phyloP scores from a whole-genome alignment of 2,113 vertebrate species.

The Piprites chloris region DNA sequence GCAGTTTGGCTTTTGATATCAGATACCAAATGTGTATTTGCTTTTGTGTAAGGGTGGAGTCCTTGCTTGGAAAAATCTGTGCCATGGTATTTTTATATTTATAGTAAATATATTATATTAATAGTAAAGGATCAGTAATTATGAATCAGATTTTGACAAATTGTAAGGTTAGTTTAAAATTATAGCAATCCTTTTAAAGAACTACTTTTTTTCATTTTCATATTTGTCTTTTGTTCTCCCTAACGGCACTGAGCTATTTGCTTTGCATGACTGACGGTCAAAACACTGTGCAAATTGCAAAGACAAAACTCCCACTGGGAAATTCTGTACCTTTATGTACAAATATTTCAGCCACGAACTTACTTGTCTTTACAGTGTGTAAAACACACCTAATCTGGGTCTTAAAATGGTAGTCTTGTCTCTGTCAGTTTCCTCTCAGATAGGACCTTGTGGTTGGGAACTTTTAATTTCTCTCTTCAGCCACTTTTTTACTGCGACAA shows the following conservation, averaged over 20 bases:
- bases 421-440: not conserved
- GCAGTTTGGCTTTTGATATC: not conserved
- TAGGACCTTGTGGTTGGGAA: not conserved
- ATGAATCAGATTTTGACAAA: not conserved
- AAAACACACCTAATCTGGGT: not conserved
- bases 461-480: not conserved
- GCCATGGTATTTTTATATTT: not conserved
- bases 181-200: not conserved
- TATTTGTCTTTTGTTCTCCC: not conserved
- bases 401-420: not conserved
- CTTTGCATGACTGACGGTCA: accelerated
- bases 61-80: not conserved
- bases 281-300: not conserved
- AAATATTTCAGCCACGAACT: not conserved
- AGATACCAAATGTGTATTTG: not conserved
- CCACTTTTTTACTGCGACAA: not conserved
- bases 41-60: not conserved
- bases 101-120: too few relatives aligned
- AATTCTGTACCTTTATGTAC: not conserved
- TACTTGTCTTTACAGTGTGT: not conserved
- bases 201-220: not conserved
- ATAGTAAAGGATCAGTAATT: not conserved
- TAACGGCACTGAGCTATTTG: not conserved
- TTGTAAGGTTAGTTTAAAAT: not conserved
- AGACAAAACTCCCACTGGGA: not conserved